Percentiles rank a stretch among this genome's conserved stretches.
Conservation (phyloP, 2,797 vertebrate genomes). For the Rhabdophis nuchalis region DNA sequence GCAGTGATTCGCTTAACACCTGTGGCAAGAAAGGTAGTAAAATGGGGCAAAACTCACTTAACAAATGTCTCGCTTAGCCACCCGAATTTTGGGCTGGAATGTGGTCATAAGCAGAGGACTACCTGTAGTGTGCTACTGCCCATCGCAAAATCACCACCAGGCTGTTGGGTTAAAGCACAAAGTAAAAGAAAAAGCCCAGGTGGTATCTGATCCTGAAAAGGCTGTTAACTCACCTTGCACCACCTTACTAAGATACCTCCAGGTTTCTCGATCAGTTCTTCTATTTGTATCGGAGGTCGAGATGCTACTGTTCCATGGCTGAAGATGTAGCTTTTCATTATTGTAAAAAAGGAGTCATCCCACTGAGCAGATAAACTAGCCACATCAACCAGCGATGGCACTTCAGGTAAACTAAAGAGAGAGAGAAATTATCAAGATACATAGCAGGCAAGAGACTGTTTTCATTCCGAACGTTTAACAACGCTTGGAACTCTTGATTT, state of each 20-base stretch:
- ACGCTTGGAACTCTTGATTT: conserved; percentile 12
- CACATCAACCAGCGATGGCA: conserved; percentile 89
- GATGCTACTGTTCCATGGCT: conserved; percentile 87
- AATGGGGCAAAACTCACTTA: background rate
- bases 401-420: conserved; percentile 88
- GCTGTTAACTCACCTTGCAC: conserved; percentile 84
- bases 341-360: conserved; percentile 85
- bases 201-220: background rate
- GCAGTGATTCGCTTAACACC: background rate
- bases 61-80: background rate
- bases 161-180: background rate
- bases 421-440: conserved; percentile 45
- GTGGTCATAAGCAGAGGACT: background rate
- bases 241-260: conserved; percentile 90
- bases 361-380: conserved; percentile 92
- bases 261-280: conserved; percentile 90
- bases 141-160: background rate
- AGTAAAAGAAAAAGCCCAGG: background rate
- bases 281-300: conserved; percentile 90
- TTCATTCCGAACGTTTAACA: conserved; percentile 10
- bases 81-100: background rate
- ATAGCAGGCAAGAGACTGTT: conserved; percentile 1
- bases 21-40: background rate
- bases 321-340: conserved; percentile 81
- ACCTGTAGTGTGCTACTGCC: background rate